Evolutionary conservation across 2,797 vertebrate species (phyloP).

Genomic region (Hapalemur alaotrensis): DNA sequence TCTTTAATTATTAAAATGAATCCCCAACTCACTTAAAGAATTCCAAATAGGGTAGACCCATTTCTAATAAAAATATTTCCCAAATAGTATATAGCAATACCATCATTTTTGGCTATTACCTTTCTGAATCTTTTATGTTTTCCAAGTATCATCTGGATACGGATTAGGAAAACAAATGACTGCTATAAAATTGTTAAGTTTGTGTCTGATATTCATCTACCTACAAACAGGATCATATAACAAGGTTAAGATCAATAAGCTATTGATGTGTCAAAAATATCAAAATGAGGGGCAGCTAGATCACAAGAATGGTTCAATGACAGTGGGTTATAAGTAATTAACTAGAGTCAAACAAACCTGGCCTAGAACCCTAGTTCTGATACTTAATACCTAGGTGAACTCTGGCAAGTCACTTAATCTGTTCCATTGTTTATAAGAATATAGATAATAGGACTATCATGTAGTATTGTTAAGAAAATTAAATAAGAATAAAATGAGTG

Average conservation of each 20-base stretch:
- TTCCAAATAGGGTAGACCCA: background rate
- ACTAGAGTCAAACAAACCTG: background rate
- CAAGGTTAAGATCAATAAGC: background rate
- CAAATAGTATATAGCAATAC: background rate
- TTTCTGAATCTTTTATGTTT: background rate
- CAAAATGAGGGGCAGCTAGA: background rate
- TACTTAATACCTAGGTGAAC: background rate
- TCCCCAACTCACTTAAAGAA: background rate
- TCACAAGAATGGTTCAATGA: background rate
- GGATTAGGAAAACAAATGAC: conserved; percentile 1
- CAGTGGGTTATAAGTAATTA: background rate
- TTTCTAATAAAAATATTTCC: background rate
- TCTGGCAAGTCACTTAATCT: background rate
- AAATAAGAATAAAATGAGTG: background rate
- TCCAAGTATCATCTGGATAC: background rate
- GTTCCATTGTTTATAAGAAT: background rate
- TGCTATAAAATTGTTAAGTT: background rate
- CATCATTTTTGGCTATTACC: background rate
- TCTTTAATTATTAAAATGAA: background rate
- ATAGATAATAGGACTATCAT: background rate
- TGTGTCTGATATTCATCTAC: background rate
- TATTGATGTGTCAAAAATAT: background rate
- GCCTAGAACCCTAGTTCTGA: background rate
- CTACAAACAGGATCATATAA: background rate
- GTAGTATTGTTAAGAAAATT: background rate